A percentile compares a stretch with the other conserved stretches of the same genome.
These are phyloP conservation scores for Gastrophryne carolinensis DNA, from an alignment of 2,797 vertebrate species.

Conservation along the genomic window DNA sequence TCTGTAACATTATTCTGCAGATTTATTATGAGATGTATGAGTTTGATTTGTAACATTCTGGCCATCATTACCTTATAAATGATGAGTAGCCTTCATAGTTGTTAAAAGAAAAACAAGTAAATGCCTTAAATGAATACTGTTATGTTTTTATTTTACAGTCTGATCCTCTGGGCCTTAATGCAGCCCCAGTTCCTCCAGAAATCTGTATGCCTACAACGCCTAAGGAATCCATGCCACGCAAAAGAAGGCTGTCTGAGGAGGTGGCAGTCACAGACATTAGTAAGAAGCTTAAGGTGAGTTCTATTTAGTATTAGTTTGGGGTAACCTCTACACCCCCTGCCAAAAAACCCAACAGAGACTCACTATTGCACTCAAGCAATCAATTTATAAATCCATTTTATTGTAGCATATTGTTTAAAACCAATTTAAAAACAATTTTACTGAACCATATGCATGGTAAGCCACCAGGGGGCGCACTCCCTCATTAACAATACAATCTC, in stretches of 20 bases:
- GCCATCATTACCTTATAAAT: background rate
- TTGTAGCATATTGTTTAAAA: too few relatives aligned
- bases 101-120: background rate
- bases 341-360: too few relatives aligned
- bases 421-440: too few relatives aligned
- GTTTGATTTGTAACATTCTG: background rate
- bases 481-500: too few relatives aligned
- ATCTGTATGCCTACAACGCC: constrained; percentile 63
- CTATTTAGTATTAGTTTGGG: background rate
- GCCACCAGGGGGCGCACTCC: too few relatives aligned
- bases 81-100: background rate
- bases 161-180: constrained; percentile 93
- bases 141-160: constrained; percentile 72
- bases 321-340: too few relatives aligned
- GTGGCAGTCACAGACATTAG: constrained; percentile 71
- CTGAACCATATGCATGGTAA: too few relatives aligned
- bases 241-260: constrained; percentile 88
- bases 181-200: constrained; percentile 81
- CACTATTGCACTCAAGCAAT: too few relatives aligned
- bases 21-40: background rate
- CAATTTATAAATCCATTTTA: too few relatives aligned
- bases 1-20: too few relatives aligned
- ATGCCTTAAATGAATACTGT: too few relatives aligned
- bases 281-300: constrained; percentile 84
- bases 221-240: constrained; percentile 81